Evolutionary conservation across 1,140 invertebrate genomes (phyloP), one percentile per base, ranked within the genome.

Genomic region (Drosophila obscura): DNA sequence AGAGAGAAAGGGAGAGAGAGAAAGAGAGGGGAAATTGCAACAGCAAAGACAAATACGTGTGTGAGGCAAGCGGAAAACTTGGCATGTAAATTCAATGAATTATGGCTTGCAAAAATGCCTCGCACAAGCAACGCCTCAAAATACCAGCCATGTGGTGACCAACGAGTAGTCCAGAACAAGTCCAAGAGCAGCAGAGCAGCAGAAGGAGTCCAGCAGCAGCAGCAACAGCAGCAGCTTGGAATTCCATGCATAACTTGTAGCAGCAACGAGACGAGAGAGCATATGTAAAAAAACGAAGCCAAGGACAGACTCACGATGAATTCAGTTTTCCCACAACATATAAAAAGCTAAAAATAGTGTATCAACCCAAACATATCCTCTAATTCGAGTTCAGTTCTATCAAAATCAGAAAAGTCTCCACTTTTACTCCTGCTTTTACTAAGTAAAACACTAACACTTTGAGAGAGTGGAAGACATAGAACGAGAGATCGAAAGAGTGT

Each of bases 61-160:
- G 8, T 35, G 31, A 2, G 31, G 8, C 31, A 35, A 9, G 9
- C 31, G 31, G 31, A 22, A 39, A 69, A 43, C 65, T 48, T 53
- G 62, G 56, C 56, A 67, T 76, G 73, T 81, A 77, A 78, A 87
- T 82, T 77, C 82, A 78, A 82, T 87, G 82, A 87, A 82, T 82
- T 87, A 85, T 85, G 71, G 82, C 57, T 78, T 59, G 53, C 57
- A 72, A 79, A 81, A 76, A 87, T 82, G 73, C 53, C 78, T 73
- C 66, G 78, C 57, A 69, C 69, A 78, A 78, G 69, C 65, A 80
- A 73, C 81, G 77, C 64, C 71, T 58, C 49, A 74, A 68, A 84
- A 80, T 84, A 64, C 73, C 73, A 84, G 72, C 76, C 64, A 82
- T 82, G 69, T 82, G 60, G 64, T 59, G 57, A 48, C 51, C 60